Evolutionary conservation across 2,113 vertebrate species (phyloP).

Genomic region (Fregetta grallaria): DNA sequence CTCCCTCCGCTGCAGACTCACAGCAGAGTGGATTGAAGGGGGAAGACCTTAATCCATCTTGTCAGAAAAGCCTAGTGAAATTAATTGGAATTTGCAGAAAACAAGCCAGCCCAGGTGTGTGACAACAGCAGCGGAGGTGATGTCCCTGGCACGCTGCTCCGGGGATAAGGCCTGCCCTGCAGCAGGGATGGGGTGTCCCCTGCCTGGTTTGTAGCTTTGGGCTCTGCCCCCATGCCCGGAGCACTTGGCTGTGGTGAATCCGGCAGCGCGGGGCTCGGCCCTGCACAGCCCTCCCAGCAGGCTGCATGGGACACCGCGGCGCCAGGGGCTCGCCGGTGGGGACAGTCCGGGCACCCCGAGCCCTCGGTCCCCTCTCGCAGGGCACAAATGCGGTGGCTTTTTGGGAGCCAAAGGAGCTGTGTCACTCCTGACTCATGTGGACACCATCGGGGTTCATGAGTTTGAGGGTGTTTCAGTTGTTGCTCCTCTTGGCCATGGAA

Average conservation of each 20-base stretch:
- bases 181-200: background rate
- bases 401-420: background rate
- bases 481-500: background rate
- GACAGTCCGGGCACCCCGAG: background rate
- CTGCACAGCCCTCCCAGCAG: too few relatives aligned
- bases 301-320: rapidly evolving
- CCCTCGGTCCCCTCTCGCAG: rapidly evolving
- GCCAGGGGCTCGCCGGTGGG: background rate
- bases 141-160: rapidly evolving
- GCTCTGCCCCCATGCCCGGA: background rate
- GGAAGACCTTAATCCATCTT: background rate
- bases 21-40: background rate
- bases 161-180: background rate
- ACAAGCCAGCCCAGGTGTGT: background rate
- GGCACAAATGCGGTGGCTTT: rapidly evolving
- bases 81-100: background rate
- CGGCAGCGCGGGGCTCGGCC: background rate
- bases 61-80: background rate
- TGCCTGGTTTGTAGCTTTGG: background rate
- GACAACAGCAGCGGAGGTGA: background rate
- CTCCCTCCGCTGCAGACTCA: background rate
- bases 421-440: background rate
- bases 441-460: rapidly evolving
- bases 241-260: rapidly evolving
- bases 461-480: background rate